Evolutionary conservation across 2,888 invertebrate species (phyloP).

Genomic region (Microctonus hyperodae): DNA sequence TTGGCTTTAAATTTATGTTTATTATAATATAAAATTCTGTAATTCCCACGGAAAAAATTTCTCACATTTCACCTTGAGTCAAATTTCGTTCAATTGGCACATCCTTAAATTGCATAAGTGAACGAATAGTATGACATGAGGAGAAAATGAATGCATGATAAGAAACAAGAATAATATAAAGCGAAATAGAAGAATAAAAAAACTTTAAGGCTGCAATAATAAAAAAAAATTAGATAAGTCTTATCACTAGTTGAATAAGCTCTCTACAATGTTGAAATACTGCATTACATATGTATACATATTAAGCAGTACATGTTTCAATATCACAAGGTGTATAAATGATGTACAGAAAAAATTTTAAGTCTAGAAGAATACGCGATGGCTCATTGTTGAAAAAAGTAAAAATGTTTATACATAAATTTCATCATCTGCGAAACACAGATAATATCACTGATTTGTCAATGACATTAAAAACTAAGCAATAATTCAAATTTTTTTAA

Average conservation of each 20-base stretch:
- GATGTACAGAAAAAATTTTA: too few relatives aligned
- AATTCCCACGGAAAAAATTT: conserved; percentile 6
- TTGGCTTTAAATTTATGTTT: background rate
- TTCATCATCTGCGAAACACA: too few relatives aligned
- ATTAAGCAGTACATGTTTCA: too few relatives aligned
- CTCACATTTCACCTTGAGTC: background rate
- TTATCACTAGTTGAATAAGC: conserved; percentile 10
- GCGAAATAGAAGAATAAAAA: background rate
- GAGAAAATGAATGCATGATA: background rate
- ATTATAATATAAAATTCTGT: background rate
- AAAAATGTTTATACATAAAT: too few relatives aligned
- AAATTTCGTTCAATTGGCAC: conserved; percentile 1
- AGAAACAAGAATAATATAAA: background rate
- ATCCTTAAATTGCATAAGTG: background rate
- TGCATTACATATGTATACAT: background rate
- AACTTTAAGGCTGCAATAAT: background rate
- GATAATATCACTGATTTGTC: too few relatives aligned
- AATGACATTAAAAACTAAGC: too few relatives aligned
- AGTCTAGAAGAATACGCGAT: too few relatives aligned
- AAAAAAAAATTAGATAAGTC: background rate
- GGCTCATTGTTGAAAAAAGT: too few relatives aligned
- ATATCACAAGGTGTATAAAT: too few relatives aligned
- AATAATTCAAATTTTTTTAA: too few relatives aligned
- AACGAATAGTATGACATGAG: background rate
- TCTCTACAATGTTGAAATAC: background rate